Evolutionary conservation across 1,140 invertebrate species (phyloP), one percentile per base, ranked within the genome.

Genomic region (Papilio polyxenes): DNA sequence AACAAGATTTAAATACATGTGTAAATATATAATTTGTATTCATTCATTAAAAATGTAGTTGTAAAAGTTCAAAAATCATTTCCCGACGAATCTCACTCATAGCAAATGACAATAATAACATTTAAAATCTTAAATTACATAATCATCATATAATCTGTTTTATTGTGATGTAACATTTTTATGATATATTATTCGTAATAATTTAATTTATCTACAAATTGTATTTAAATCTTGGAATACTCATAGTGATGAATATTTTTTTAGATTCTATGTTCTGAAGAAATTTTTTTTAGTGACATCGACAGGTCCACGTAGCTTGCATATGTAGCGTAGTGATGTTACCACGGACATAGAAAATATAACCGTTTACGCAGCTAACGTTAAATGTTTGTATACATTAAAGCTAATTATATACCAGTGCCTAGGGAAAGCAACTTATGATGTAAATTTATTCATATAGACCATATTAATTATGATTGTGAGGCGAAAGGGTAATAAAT

Each of bases 401-500:
- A 92, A 91, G 92, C 91, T 93, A 90, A 88, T 86, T 85, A 86
- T 90, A 85, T 91, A 91, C 81, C 89, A 94, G 92, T 93, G 92
- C 92, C 92, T 94, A 92, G 89, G 85, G 90, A 88, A 93, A 84
- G 90, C 90, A 89, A 93, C 90, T 94, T 94, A 94, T 92, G 91
- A 92, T 92, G 85, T 92, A 92, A 89, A 88, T 91, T 90, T 69
- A 90, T 92, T 85, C 85, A 90, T 87, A 87, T 85, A 87, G 91
- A 93, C 91, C 92, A 93, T 87, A 87, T 89, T 31, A 90, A 90
- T 87, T 91, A 90, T 92, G 90, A 92, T 93, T 94, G 92, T 93
- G 91, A 93, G 87, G 88, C 87, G 85, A 84, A 92, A 91, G 92
- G 91, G 92, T 92, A 92, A 92, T 89, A 88, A 90, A 82, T 89